Evolutionary conservation across 1,140 invertebrate genomes (phyloP).

Genomic region (Macrosteles quadrilineatus): DNA sequence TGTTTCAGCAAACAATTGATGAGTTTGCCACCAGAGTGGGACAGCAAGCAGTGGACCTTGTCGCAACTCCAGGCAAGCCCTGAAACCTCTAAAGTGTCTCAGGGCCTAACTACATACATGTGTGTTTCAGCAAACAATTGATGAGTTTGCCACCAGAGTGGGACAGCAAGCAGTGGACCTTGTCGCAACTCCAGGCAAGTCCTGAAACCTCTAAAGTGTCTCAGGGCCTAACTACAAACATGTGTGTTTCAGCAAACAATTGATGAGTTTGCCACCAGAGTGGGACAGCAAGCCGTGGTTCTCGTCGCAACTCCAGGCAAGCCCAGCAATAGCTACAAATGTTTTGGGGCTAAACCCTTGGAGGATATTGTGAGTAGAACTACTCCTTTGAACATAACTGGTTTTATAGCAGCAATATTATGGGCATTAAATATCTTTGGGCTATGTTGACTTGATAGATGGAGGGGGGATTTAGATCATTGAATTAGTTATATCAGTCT

Average conservation of each 20-base stretch:
- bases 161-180: conserved; percentile 96
- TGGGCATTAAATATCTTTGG: too few species aligned
- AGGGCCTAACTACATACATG: conserved; percentile 93
- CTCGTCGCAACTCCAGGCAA: conserved; percentile 94
- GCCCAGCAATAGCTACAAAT: conserved; percentile 91
- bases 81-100: conserved; percentile 95
- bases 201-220: conserved; percentile 94
- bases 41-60: conserved; percentile 93
- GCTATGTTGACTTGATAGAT: too few species aligned
- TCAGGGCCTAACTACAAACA: conserved; percentile 94
- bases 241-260: conserved; percentile 82
- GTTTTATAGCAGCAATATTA: too few species aligned
- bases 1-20: conserved; percentile 90
- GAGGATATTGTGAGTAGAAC: conserved; percentile 79
- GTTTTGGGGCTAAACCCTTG: conserved; percentile 94
- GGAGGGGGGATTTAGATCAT: too few species aligned
- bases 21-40: conserved; percentile 95
- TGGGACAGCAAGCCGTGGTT: conserved; percentile 95
- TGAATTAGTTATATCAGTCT: too few species aligned
- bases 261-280: conserved; percentile 94
- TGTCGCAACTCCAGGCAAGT: conserved; percentile 93
- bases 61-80: conserved; percentile 93
- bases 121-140: conserved; percentile 82
- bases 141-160: conserved; percentile 94
- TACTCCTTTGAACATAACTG: too few species aligned